phyloP scores from a whole-genome alignment of 2,888 invertebrate genomes.

The Spicauda simplicius region DNA sequence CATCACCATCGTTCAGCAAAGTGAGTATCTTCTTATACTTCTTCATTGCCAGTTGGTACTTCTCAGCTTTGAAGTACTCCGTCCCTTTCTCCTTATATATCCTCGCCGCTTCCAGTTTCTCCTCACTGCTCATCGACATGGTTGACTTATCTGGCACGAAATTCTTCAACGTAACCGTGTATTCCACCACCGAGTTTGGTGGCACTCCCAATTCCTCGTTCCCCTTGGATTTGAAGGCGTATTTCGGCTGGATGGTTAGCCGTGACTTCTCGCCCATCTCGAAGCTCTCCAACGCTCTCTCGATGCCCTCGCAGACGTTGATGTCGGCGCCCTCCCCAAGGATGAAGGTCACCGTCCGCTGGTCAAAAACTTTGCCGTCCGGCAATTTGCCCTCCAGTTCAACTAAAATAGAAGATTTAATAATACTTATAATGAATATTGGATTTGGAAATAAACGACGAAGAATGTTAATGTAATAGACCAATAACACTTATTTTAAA shows the following conservation, averaged over 20 bases:
- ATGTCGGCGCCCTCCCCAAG: slow-evolving; percentile 93
- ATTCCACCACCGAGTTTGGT: slow-evolving; percentile 90
- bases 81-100: slow-evolving; percentile 96
- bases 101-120: slow-evolving; percentile 92
- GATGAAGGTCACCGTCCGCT: slow-evolving; percentile 91
- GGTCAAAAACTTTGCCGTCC: slow-evolving; percentile 90
- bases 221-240: slow-evolving; percentile 91
- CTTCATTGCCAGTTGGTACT: slow-evolving; percentile 91
- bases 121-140: slow-evolving; percentile 92
- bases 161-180: slow-evolving; percentile 91
- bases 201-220: slow-evolving; percentile 90
- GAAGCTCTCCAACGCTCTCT: slow-evolving; percentile 92
- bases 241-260: slow-evolving; percentile 89
- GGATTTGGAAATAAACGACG: too few relatives aligned
- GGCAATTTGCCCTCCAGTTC: slow-evolving; percentile 84
- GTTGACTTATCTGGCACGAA: slow-evolving; percentile 93
- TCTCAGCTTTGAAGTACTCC: slow-evolving; percentile 92
- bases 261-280: slow-evolving; percentile 91
- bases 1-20: slow-evolving; percentile 79
- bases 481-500: too few relatives aligned
- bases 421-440: background rate
- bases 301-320: slow-evolving; percentile 92
- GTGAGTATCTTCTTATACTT: slow-evolving; percentile 92
- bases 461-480: too few relatives aligned
- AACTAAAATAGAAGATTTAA: slow-evolving; percentile 77